Percentiles rank a stretch among this genome's conserved stretches.
These are phyloP conservation scores for Anhinga anhinga DNA, from an alignment of 2,113 vertebrate genomes.

Conservation along the genomic window DNA sequence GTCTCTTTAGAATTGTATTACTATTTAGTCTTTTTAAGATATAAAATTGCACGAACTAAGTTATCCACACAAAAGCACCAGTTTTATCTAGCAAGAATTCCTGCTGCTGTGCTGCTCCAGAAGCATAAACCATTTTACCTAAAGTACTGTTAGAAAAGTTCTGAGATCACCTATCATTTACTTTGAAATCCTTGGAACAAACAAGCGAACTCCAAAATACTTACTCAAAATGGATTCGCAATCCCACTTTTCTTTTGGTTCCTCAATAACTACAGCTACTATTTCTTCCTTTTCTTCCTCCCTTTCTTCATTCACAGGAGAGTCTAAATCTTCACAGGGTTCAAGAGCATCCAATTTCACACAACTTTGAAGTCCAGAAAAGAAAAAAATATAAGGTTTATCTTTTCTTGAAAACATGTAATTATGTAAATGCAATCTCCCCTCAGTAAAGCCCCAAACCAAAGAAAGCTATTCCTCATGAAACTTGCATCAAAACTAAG, in stretches of 20 bases:
- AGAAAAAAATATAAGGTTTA: background rate
- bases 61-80: background rate
- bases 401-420: background rate
- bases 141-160: background rate
- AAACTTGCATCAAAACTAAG: background rate
- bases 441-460: background rate
- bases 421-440: background rate
- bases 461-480: background rate
- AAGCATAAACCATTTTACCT: background rate
- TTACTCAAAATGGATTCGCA: constrained; percentile 97
- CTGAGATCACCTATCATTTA: background rate
- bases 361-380: constrained; percentile 62
- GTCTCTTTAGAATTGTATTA: background rate
- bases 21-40: background rate
- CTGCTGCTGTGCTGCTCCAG: background rate
- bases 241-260: constrained; percentile 90
- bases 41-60: background rate
- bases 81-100: background rate
- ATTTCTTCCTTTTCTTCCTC: constrained; percentile 81
- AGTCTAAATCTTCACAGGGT: constrained; percentile 71
- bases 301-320: constrained; percentile 73
- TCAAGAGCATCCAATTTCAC: constrained; percentile 82
- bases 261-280: constrained; percentile 79
- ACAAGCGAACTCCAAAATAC: constrained; percentile 47
- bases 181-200: background rate